A percentile compares a stretch with the other conserved stretches of the same genome.
Conservation (phyloP, 2,113 vertebrate species). For the Brevimyrus niger region DNA sequence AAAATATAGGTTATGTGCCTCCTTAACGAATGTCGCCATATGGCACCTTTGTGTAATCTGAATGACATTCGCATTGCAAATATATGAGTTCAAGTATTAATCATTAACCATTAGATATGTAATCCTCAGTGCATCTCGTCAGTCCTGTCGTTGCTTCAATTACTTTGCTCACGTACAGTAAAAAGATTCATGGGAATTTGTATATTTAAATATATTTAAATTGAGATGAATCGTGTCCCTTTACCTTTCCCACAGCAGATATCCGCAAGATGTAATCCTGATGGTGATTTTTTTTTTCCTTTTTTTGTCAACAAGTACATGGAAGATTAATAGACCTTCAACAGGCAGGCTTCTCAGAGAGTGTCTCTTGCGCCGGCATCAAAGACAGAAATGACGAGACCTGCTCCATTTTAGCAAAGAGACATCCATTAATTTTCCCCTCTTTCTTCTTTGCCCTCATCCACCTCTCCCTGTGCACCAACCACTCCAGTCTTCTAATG, state of each 20-base stretch:
- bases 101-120: conserved; percentile 76
- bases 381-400: conserved; percentile 57
- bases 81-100: conserved; percentile 58
- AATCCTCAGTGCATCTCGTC: conserved; percentile 63
- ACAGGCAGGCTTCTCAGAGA: conserved; percentile 63
- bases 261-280: conserved; percentile 81
- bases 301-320: conserved; percentile 72
- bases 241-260: conserved; percentile 67
- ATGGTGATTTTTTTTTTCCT: conserved; percentile 57
- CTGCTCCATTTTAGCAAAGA: conserved; percentile 50
- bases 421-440: conserved; percentile 58
- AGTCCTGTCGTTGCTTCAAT: conserved; percentile 63
- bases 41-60: neutral
- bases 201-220: conserved; percentile 85
- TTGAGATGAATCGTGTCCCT: conserved; percentile 83
- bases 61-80: neutral
- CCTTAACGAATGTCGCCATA: neutral
- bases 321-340: conserved; percentile 86
- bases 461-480: conserved; percentile 11
- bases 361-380: conserved; percentile 53
- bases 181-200: conserved; percentile 88
- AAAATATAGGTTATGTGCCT: neutral
- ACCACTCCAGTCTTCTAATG: conserved; percentile 44
- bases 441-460: neutral
- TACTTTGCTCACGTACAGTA: conserved; percentile 79